A percentile compares a stretch with the other conserved stretches of the same genome.
These are phyloP conservation scores for Lycaon pictus DNA, from an alignment of 2,113 vertebrate species.

Conservation along the genomic window DNA sequence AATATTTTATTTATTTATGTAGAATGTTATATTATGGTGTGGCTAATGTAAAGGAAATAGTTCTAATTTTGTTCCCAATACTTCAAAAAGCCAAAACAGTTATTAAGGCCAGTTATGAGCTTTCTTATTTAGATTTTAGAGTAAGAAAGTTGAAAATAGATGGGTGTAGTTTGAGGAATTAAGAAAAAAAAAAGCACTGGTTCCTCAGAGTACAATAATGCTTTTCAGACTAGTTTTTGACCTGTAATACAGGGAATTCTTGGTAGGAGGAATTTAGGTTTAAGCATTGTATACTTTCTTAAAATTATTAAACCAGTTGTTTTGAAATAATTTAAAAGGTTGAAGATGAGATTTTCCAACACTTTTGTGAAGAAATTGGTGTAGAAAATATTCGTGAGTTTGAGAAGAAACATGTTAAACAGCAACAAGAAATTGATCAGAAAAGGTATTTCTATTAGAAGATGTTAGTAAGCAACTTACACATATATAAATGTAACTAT, in stretches of 20 bases:
- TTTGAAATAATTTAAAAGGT: conserved; percentile 87
- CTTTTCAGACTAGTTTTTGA: neutral
- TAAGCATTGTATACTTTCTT: neutral
- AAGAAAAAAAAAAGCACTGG: neutral
- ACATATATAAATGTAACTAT: neutral
- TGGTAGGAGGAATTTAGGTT: conserved; percentile 23
- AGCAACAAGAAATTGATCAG: conserved; percentile 92
- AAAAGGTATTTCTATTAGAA: conserved; percentile 88
- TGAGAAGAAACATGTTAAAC: conserved; percentile 92
- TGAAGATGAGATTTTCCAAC: conserved; percentile 93
- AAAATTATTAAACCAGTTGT: conserved; percentile 49
- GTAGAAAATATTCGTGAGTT: conserved; percentile 94
- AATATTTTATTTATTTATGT: conserved; percentile 1
- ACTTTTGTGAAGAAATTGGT: conserved; percentile 96
- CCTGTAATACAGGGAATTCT: neutral
- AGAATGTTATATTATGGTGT: conserved; percentile 14
- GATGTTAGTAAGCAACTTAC: neutral
- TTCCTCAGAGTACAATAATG: neutral
- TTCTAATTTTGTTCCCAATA: neutral
- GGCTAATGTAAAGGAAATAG: neutral
- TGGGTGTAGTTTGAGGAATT: neutral
- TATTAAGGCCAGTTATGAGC: neutral
- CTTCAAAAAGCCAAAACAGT: neutral
- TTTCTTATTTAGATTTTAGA: conserved; percentile 28
- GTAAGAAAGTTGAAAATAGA: conserved; percentile 27